A percentile compares a stretch with the other conserved stretches of the same genome.
Evolutionary conservation across 2,113 vertebrate species (phyloP).

Genomic region (Aegypius monachus): DNA sequence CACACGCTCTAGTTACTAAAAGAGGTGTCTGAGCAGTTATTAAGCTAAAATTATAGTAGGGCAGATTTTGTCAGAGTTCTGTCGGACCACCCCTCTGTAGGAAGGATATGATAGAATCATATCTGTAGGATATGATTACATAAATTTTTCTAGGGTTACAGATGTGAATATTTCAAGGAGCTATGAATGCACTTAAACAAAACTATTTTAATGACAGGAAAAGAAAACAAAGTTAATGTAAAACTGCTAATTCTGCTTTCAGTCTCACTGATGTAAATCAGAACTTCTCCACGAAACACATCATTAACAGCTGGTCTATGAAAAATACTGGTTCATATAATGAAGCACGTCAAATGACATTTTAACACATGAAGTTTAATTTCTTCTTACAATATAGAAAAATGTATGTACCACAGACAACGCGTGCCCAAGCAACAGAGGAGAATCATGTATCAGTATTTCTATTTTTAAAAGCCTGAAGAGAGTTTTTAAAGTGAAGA

Average conservation of each 20-base stretch:
- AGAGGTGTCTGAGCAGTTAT: neutral
- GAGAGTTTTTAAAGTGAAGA: neutral
- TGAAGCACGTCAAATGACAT: slow-evolving; percentile 4
- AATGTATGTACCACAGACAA: neutral
- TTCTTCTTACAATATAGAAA: slow-evolving; percentile 32
- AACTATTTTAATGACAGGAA: neutral
- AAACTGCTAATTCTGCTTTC: neutral
- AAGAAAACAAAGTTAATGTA: neutral
- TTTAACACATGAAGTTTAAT: slow-evolving; percentile 13
- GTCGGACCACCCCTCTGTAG: neutral
- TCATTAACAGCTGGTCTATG: neutral
- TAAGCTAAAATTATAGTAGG: neutral
- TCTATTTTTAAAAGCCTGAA: neutral
- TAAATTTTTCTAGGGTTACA: neutral
- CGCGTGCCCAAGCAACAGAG: neutral
- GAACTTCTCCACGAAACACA: neutral
- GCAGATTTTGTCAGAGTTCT: neutral
- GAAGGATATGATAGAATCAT: neutral
- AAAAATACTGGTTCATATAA: neutral
- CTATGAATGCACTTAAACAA: neutral
- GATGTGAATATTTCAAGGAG: neutral
- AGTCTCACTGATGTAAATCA: neutral
- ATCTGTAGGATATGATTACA: neutral
- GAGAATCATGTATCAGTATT: neutral
- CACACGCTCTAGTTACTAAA: neutral